Percentiles rank a stretch among this genome's conserved stretches.
phyloP scores from a whole-genome alignment of 2,113 vertebrate species.

The Nibea coibor region DNA sequence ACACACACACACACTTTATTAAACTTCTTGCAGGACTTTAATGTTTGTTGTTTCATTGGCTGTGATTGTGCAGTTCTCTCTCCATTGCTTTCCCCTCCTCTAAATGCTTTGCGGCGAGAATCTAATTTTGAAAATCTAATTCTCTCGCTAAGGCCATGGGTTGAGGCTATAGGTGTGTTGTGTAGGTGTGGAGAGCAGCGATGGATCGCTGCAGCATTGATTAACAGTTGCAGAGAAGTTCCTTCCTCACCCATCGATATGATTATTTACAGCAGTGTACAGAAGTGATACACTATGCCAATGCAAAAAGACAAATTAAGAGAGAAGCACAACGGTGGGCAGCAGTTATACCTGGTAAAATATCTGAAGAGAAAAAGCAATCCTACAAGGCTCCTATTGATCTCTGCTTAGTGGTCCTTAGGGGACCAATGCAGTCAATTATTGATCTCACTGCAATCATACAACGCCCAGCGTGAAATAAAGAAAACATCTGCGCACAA shows the following conservation, averaged over 20 bases:
- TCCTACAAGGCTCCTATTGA: constrained; percentile 60
- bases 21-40: background rate
- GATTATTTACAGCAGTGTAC: constrained; percentile 44
- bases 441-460: constrained; percentile 70
- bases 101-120: constrained; percentile 22
- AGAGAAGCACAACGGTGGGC: constrained; percentile 33
- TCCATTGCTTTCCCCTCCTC: background rate
- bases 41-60: constrained; percentile 25
- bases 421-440: constrained; percentile 70
- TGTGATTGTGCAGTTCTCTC: background rate
- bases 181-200: constrained; percentile 17
- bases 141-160: constrained; percentile 2
- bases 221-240: constrained; percentile 50
- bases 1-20: background rate
- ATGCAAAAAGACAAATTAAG: background rate
- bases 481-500: constrained; percentile 65
- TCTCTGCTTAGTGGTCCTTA: constrained; percentile 56
- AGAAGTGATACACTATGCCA: constrained; percentile 17
- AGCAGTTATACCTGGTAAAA: constrained; percentile 55
- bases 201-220: constrained; percentile 47
- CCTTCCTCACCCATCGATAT: background rate
- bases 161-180: constrained; percentile 34
- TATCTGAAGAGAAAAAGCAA: constrained; percentile 43
- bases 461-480: constrained; percentile 56
- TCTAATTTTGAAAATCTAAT: constrained; percentile 65